A percentile compares a stretch with the other conserved stretches of the same genome.
Evolutionary conservation across 1,140 invertebrate species (phyloP).

Genomic region (Araneus ventricosus): DNA sequence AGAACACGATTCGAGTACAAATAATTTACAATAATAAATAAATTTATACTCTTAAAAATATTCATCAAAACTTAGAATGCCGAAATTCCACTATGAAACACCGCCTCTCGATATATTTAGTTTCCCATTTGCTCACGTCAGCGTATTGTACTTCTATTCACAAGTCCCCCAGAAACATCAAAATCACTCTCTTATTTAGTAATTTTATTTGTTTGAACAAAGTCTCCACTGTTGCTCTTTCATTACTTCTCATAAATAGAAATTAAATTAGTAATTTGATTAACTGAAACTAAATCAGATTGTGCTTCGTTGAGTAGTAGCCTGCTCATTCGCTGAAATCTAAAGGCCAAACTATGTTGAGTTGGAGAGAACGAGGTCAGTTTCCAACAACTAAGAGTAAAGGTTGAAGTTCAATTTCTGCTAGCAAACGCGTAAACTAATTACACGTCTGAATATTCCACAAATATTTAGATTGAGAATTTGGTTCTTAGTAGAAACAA

Average conservation of each 20-base stretch:
- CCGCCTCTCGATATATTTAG: no score
- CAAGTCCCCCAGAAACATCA: not conserved
- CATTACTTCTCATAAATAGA: not conserved
- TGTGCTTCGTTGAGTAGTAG: not conserved
- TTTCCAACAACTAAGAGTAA: slow-evolving; percentile 19
- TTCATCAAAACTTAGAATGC: no score
- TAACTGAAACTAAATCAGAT: slow-evolving; percentile 2
- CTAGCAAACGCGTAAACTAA: not conserved
- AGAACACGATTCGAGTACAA: no score
- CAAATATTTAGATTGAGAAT: slow-evolving; percentile 22
- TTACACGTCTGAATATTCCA: slow-evolving; percentile 18
- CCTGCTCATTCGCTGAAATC: not conserved
- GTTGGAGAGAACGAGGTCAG: not conserved
- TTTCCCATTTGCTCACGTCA: no score
- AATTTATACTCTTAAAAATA: no score
- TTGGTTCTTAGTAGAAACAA: not conserved
- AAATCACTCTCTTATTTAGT: not conserved
- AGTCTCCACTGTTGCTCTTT: not conserved
- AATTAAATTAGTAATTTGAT: slow-evolving; percentile 10
- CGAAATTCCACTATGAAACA: no score
- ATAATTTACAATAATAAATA: no score
- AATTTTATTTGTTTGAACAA: not conserved
- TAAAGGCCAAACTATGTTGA: slow-evolving; percentile 15
- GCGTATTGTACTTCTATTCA: not conserved
- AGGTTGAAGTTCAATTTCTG: slow-evolving; percentile 18